Conservation (phyloP, 92 coral and sea anemone species). For the Parazoanthus darwini region DNA sequence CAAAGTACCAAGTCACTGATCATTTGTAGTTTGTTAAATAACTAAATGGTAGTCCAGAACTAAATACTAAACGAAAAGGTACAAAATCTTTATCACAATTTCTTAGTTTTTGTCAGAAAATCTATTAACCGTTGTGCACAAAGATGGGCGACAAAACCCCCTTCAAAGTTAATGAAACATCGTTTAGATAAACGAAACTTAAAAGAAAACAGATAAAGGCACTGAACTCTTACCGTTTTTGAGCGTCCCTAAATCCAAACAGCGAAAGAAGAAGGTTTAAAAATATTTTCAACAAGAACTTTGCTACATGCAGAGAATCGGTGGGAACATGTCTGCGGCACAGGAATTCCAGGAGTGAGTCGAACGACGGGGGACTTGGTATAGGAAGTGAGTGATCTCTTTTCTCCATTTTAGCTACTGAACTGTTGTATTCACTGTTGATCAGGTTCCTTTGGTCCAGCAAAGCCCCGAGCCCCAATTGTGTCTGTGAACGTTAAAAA, state of each 20-base stretch:
- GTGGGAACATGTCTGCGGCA: conserved; percentile 55
- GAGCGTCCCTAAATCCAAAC: conserved; percentile 59
- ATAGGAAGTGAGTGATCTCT: conserved; percentile 46
- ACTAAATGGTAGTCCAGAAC: too few relatives aligned
- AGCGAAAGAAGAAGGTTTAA: conserved; percentile 48
- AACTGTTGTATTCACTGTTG: not conserved
- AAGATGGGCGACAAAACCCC: too few relatives aligned
- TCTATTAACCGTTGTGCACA: not conserved
- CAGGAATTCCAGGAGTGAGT: conserved; percentile 52
- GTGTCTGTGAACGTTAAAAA: not conserved
- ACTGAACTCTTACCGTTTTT: conserved; percentile 43
- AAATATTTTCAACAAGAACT: conserved; percentile 21
- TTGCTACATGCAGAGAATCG: conserved; percentile 33
- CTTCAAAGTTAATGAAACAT: not conserved
- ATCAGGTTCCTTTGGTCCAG: not conserved
- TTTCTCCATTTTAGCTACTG: not conserved
- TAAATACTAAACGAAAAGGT: too few relatives aligned
- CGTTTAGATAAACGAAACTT: not conserved
- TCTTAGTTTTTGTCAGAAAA: too few relatives aligned
- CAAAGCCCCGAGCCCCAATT: not conserved
- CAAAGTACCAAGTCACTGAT: too few relatives aligned
- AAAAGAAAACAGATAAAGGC: not conserved
- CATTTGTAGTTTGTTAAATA: too few relatives aligned
- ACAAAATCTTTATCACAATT: not conserved
- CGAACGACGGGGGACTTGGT: conserved; percentile 50